Evolutionary conservation across 2,888 invertebrate genomes (phyloP), one percentile per base, ranked within the genome.

Genomic region (Agrochola circellaris): DNA sequence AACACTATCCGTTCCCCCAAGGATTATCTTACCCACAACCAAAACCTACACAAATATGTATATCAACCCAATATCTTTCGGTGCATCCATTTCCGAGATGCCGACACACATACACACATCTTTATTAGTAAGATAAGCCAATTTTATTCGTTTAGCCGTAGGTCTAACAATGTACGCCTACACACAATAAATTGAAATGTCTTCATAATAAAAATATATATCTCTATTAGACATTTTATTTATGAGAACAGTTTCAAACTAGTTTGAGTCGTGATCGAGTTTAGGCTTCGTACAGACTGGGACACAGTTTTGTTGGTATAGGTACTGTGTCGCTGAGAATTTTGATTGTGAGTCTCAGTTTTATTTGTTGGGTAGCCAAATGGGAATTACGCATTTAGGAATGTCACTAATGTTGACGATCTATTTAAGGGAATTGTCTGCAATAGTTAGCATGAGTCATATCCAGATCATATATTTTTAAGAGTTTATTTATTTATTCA

Each of bases 171-270:
- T 88, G 82, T 81, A 75, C 84, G 45, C 84, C 84, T 77, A 88
- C 87, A 80, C 45, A 82, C 87, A 86, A 90, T 91, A 87, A 89
- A 87, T 83, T 86, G 87, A 84, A 89, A 92, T 86, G 90, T 90
- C 91, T 91, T 91, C 86, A 91, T 91, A 89, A 85, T 87, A 88
- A 83, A 84, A 83, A 85, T 58, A 86, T 81, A 85, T 85, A 81
- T 83, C 67, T 84, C 51, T 75, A 79, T 84, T 58, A 83, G 66
- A 56, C 5, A 58, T 75, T 82, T 88, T 86, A 86, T 87, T 86
- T 86, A 86, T 75, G 73, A 58, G 66, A 67, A 48, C 66, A 64
- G 42, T 71, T 71, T 26, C 7, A 30, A 79, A 83, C 74, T 64
- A 60, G 74, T 86, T 84, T 71, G 65, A 6, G 17, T 65, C 38